Evolutionary conservation across 1,140 invertebrate genomes (phyloP), one percentile per base, ranked within the genome.

Genomic region (Bombyx mandarina): DNA sequence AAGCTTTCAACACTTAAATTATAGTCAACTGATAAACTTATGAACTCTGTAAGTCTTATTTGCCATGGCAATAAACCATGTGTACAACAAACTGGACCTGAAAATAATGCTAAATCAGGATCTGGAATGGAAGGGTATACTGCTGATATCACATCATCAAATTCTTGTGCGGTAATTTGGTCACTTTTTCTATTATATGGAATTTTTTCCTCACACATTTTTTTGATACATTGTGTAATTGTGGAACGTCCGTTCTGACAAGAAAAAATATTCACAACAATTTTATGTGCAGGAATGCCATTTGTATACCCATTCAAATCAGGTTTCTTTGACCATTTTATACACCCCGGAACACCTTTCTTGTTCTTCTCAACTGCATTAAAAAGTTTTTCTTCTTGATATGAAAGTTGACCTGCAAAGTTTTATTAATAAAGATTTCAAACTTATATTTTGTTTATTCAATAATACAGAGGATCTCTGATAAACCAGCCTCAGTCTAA

Each of bases 21-120:
- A 71, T 89, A 79, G 65, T 90, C 87, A 59, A 85, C 73, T 62
- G 88, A 86, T 64, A 92, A 66, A 79, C 88, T 90, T 79, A 92
- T 76, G 82, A 94, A 93, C 86, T 93, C 92, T 45, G 92, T 92
- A 50, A 92, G 70, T 85, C 90, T 89, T 66, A 92, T 91, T 67
- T 93, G 92, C 93, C 93, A 94, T 46, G 92, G 93, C 18, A 93
- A 79, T 74, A 93, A 86, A 58, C 91, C 92, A 73, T 89, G 89
- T 46, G 91, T 91, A 59, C 81, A 89, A 66, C 90, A 90, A 46
- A 79, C 66, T 26, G 88, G 75, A 26, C 92, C 92, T 71, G 89
- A 92, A 70, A 91, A 89, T 57, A 94, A 71, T 45, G 89, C 90
- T 61, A 93, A 69, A 66, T 94, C 91, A 22, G 93, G 93, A 63